Base-by-base conservation (phyloP, 2,888 invertebrate species). In the Hermodice carunculata region DNA sequence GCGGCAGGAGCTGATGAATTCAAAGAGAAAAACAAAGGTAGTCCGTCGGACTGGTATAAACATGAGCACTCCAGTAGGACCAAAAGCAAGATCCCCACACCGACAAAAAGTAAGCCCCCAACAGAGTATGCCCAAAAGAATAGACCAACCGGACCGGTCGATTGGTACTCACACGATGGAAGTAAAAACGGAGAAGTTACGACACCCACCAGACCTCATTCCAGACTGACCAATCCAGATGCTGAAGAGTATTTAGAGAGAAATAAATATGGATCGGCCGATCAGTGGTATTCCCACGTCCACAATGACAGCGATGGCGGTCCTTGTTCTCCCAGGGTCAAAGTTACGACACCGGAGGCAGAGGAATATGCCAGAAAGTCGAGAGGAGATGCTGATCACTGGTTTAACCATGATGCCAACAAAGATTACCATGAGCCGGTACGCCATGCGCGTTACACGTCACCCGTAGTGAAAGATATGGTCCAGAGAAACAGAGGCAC, bases 391-490 rank as follows among this genome's bases (percentile, higher is more conserved):
- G 62, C 67, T 2, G 67, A 64, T 19, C 44, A 61, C 24, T 75
- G 74, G 66, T 67, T 67, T 44, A 62, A 67, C 56, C 64, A 74
- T 22, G 61, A 68, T 14, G 66, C 63, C n/a, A 74, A 74, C 59
- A 60, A 48, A 34, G 48, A 61, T 53, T 73, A 64, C 60, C 31
- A 14, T 3, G 61, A 28, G 2, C 56, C 61, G 19, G 31, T 37
- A 8, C 42, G 51, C 40, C 17, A 31, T 19, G 40, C 51, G 3
- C 40, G 58, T 2, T 29, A 31, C 43, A 31, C 34, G 6, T 58
- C 58, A 11, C 51, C 57, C 44, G 34, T 42, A 5, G 60, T 59
- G 8, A n/a, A 34, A 11, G 62, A 52, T 11, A 63, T 66, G 66
- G 28, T 53, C 14, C 59, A 63, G 48, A 66, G 42, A 52, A 54